Conservation (phyloP, 2,113 vertebrate species). For the Ondatra zibethicus region DNA sequence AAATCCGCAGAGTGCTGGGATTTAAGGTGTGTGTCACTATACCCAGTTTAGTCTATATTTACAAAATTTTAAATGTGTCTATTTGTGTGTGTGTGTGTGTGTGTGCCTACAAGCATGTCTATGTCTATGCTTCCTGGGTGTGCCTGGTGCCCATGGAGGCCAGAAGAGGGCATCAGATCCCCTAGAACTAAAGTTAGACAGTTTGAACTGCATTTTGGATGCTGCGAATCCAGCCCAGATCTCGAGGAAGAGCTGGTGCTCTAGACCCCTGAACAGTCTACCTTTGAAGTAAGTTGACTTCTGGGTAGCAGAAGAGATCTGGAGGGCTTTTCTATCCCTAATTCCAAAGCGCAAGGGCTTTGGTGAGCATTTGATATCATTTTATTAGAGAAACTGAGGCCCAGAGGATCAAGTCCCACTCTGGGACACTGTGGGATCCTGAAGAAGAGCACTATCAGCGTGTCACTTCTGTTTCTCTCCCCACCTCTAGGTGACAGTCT, state of each 20-base stretch:
- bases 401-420: neutral
- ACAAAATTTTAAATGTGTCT: neutral
- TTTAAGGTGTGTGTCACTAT: neutral
- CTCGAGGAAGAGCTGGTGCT: neutral
- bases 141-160: neutral
- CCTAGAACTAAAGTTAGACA: neutral
- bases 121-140: neutral
- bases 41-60: neutral
- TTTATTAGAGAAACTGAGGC: neutral
- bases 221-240: neutral
- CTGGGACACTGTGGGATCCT: neutral
- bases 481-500: slow-evolving; percentile 63
- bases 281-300: neutral
- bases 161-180: neutral
- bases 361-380: neutral
- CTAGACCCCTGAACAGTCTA: neutral
- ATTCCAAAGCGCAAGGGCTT: neutral
- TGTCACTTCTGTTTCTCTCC: slow-evolving; percentile 23
- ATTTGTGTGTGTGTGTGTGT: neutral
- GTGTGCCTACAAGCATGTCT: neutral
- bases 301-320: neutral
- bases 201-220: neutral
- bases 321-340: neutral
- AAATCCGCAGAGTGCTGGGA: neutral
- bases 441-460: neutral